Evolutionary conservation across 2,113 vertebrate genomes (phyloP), one percentile per base, ranked within the genome.

Genomic region (Pangasianodon hypophthalmus): DNA sequence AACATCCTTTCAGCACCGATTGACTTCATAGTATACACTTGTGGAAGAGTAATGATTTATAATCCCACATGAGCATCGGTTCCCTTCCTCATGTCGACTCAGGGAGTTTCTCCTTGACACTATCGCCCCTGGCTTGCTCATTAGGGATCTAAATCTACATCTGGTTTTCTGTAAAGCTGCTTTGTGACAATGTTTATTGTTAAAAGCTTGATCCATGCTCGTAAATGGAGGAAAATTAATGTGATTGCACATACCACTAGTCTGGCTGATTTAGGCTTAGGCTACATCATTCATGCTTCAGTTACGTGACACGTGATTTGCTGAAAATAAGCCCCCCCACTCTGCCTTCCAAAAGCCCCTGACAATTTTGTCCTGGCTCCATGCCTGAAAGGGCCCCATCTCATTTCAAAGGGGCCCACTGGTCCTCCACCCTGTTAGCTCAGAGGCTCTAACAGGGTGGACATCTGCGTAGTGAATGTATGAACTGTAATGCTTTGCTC

Each of bases 371-470:
- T 32, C 16, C 50, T 81, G 79, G 29, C 48, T 54, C 14, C 26
- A 7, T 50, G 46, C 77, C 79, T 81, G 29, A 32, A 81, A 54
- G 19, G 48, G 79, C 79, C 79, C 79, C 79, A 81, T 81, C 10
- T 54, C 29, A 19, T 54, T 81, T 19, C 29, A 54, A 52, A 81
- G 29, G 48, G 50, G 50, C 46, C 84, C 84, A 69, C 0, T 50
- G 44, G 46, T 50, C 46, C 24, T 71, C 84, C 84, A 52, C 60
- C 84, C 60, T 85, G 84, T 85, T 64, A 50, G 44, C 41, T 37
- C 62, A 86, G 44, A 18, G 84, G 16, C 13, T 67, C 26, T n/a
- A 67, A 85, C 56, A 60, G 26, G 60, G 60, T 29, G 44, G 24
- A 67, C 24, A 69, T 69, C 44, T n/a, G 60, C 4, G 11, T 52